Base-by-base conservation (phyloP, 1,140 invertebrate species). In the Zaprionus ghesquierei region DNA sequence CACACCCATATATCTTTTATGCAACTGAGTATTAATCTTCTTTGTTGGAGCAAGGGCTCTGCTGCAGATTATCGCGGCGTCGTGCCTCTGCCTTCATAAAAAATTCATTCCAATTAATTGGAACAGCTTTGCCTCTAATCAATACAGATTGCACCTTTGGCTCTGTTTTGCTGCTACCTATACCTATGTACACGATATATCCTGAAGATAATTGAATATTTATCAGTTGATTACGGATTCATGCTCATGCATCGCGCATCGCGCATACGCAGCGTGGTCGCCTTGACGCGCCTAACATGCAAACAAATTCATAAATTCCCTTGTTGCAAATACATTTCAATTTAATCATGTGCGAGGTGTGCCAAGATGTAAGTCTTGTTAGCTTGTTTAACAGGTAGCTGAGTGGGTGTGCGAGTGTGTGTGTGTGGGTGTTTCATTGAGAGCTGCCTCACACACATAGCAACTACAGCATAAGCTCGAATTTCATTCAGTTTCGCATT, bases 181-280 rank as follows among this genome's bases (percentile, higher is more conserved):
- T 41, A n/a, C n/a, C n/a, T n/a, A n/a, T n/a, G n/a, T n/a, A 10
- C 38, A 12, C 31, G 25, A 35, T 22, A 12, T 33, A 51, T 38
- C 9, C 31, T 25, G 49, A 31, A 53, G 31, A 25, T 64, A 66
- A 65, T 70, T 74, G 38, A 62, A 62, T 49, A 60, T 56, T 78
- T 70, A 68, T 38, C 54, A 53, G 60, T 55, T 81, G 81, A 86
- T 81, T 87, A 68, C 49, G 55, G 66, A 86, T 71, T 62, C 44
- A 56, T 53, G 20, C n/a, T 44, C 62, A 61, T 77, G 58, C 64
- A 86, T 59, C 69, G 70, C 75, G 59, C 66, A 66, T 78, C 69
- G 70, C 75, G 62, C 66, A 66, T 78, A 68, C 75, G 58, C 35
- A 33, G n/a, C 29, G 68, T 81, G 51, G 18, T 22, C 56, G 59